Evolutionary conservation across 2,888 invertebrate species (phyloP).

Genomic region (Luperina testacea): DNA sequence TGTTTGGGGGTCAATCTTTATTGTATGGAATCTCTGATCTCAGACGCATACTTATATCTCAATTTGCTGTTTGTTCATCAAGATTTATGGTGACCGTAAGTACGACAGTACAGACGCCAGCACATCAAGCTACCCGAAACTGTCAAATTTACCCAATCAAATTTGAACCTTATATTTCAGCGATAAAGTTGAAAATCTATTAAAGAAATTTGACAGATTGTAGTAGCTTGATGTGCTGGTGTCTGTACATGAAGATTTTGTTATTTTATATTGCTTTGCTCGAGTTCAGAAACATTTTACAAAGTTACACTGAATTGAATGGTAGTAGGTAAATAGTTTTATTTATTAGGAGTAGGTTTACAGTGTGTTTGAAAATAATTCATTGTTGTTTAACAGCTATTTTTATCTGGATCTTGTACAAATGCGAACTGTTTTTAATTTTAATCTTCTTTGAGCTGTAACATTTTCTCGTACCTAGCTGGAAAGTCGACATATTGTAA

Average conservation of each 20-base stretch:
- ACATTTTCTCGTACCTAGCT: neutral
- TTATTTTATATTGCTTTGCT: neutral
- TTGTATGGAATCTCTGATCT: constrained; percentile 11
- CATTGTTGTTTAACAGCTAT: neutral
- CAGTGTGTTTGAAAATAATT: neutral
- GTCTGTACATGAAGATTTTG: too few relatives aligned
- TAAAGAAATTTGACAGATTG: too few relatives aligned
- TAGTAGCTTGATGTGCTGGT: too few relatives aligned
- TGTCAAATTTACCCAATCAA: too few relatives aligned
- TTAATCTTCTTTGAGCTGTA: neutral
- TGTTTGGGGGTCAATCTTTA: constrained; percentile 37
- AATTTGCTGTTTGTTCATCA: neutral
- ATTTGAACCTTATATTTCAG: too few relatives aligned
- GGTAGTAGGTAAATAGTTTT: neutral
- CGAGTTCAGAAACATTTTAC: neutral
- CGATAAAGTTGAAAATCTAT: too few relatives aligned
- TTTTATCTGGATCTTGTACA: neutral
- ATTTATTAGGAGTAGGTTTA: neutral
- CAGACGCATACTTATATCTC: neutral
- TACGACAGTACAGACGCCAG: neutral
- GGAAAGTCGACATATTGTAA: neutral
- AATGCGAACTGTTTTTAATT: neutral
- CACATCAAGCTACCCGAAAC: too few relatives aligned
- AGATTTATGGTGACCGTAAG: constrained; percentile 13
- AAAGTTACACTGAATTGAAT: neutral